Evolutionary conservation across 2,797 vertebrate genomes (phyloP).

Genomic region (Siniperca undulata): DNA sequence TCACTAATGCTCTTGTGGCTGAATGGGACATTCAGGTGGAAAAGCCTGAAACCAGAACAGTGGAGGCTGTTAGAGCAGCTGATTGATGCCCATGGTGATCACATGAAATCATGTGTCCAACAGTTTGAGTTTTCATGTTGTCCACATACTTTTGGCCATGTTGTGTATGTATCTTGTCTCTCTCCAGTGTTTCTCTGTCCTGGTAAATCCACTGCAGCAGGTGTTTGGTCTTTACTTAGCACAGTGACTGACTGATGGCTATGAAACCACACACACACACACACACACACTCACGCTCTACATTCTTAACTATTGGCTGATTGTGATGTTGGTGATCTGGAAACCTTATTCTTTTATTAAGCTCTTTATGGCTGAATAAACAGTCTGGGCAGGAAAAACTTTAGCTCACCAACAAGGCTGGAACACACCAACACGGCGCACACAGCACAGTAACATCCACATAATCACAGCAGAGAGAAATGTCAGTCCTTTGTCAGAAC

Average conservation of each 20-base stretch:
- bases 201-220: conserved; percentile 48
- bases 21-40: neutral
- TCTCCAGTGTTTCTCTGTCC: neutral
- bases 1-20: no score
- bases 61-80: neutral
- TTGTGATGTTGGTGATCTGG: conserved; percentile 7
- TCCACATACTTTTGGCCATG: conserved; percentile 12
- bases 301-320: neutral
- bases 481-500: no score
- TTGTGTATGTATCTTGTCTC: neutral
- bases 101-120: neutral
- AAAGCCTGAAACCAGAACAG: no score
- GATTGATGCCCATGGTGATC: neutral
- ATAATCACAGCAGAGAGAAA: neutral
- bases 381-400: neutral
- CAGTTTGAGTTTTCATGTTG: neutral
- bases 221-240: conserved; percentile 55
- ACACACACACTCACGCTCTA: neutral
- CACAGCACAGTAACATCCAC: neutral
- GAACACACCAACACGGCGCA: neutral
- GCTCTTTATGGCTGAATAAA: conserved; percentile 9
- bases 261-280: no score
- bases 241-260: conserved; percentile 13
- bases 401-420: neutral
- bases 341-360: conserved; percentile 24